These are phyloP conservation scores for Microlaimidae sp. DNA, from an alignment of 2,888 invertebrate species.

Conservation along the genomic window DNA sequence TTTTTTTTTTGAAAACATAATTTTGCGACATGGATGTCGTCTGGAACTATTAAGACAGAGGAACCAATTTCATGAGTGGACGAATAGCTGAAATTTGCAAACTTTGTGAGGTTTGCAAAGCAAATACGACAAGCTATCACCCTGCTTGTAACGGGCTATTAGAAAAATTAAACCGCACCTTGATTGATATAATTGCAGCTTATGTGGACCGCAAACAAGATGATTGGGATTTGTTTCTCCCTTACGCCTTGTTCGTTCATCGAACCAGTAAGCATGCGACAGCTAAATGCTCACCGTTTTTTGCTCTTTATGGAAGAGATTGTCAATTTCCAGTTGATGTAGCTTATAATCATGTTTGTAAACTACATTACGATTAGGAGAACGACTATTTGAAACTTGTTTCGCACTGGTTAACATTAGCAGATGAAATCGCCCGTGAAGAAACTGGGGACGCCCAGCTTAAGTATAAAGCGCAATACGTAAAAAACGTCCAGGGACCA, in stretches of 20 bases:
- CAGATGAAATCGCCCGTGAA: no score
- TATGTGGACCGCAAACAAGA: conserved; percentile 20
- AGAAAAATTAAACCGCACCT: conserved; percentile 23
- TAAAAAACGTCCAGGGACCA: no score
- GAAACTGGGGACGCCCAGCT: no score
- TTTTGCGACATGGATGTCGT: conserved; percentile 20
- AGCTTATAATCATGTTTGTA: no score
- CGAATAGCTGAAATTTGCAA: conserved; percentile 16
- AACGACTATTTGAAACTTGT: no score
- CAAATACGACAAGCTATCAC: conserved; percentile 17
- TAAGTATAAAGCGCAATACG: no score
- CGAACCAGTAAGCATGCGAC: conserved; percentile 17
- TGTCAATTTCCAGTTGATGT: no score
- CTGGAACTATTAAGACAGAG: conserved; percentile 23
- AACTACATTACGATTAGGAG: no score
- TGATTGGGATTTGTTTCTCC: conserved; percentile 24
- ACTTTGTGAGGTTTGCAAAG: conserved; percentile 16
- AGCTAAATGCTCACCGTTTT: no score
- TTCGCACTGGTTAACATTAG: no score
- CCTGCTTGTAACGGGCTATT: conserved; percentile 21
- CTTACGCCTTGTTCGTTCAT: conserved; percentile 21
- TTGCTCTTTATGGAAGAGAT: no score
- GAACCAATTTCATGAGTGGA: conserved; percentile 18
- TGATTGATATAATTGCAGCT: conserved; percentile 18
- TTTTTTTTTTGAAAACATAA: conserved; percentile 19